Base-by-base conservation (phyloP, 2,113 vertebrate genomes). In the Puffinus mauretanicus region DNA sequence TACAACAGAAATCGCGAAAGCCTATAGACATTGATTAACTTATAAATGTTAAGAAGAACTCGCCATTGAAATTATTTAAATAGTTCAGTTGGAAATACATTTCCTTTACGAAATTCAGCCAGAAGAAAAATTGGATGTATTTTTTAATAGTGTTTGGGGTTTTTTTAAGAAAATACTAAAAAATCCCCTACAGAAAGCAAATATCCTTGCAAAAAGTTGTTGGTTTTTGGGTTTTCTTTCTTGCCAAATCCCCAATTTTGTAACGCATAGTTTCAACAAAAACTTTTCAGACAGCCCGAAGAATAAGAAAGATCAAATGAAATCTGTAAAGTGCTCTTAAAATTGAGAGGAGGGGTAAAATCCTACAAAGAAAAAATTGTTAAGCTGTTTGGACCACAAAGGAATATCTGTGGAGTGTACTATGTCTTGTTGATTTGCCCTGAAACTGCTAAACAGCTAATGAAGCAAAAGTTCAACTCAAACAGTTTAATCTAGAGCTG, bases 401-500 rank as follows among this genome's bases (percentile, higher is more conserved):
- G 47, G 20, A 95, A 60, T 88, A 44, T n/a, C 62, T 83, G 55
- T 16, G 81, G 36, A 80, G 27, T 49, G 38, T 90, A 61, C 15
- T 52, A 14, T 75, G 44, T 76, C 66, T 82, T 86, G 65, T 65
- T 91, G 87, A 85, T 92, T 93, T 97, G 67, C 76, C 46, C 75
- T 81, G 75, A 93, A 95, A 92, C 90, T 93, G 32, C 76, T 95
- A 81, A 90, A 91, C 46, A 95, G 51, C 82, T 88, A 90, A 82
- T 90, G 85, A 93, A 96, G 60, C 25, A 86, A 77, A 95, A 95
- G 92, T 94, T 96, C 79, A 88, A 49, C 51, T 94, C 0, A 0
- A 72, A 85, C 12, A 61, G 5, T 93, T 92, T 93, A 65, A 93
- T 82, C 61, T 93, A 83, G 64, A 83, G n/a, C 62, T 90, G 55